Conservation (phyloP, 2,888 invertebrate genomes). For the Meiosimyza decipiens region DNA sequence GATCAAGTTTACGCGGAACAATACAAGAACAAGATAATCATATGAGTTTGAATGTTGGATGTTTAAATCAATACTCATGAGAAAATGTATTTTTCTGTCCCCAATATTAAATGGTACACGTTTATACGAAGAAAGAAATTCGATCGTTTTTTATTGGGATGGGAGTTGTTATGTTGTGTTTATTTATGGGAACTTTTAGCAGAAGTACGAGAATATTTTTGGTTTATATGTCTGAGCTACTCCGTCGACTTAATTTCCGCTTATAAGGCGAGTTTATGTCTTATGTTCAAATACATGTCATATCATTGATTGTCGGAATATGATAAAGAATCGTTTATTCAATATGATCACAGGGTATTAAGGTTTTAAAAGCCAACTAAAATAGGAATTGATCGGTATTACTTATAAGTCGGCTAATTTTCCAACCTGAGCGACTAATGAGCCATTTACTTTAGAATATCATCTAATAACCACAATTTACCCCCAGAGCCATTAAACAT, state of each 20-base stretch:
- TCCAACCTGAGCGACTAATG: constrained; percentile 9
- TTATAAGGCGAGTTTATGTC: constrained; percentile 10
- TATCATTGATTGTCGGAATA: background rate
- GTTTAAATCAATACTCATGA: constrained; percentile 14
- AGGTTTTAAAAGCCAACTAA: background rate
- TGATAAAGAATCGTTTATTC: background rate
- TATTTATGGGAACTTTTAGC: constrained; percentile 24
- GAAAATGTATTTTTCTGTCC: background rate
- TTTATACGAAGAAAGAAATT: constrained; percentile 29
- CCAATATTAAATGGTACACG: background rate
- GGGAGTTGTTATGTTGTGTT: background rate
- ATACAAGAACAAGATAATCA: background rate
- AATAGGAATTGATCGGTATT: background rate
- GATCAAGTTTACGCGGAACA: background rate
- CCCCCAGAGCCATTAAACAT: background rate
- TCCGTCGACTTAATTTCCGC: background rate
- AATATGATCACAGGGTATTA: background rate
- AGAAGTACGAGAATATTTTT: background rate
- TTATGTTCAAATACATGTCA: constrained; percentile 1
- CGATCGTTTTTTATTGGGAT: background rate
- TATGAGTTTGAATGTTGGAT: background rate
- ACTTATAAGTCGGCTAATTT: background rate
- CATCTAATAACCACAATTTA: constrained; percentile 6
- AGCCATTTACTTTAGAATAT: constrained; percentile 19
- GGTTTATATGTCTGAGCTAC: background rate